Conservation (phyloP, 2,888 invertebrate genomes). For the Cantharis rustica region DNA sequence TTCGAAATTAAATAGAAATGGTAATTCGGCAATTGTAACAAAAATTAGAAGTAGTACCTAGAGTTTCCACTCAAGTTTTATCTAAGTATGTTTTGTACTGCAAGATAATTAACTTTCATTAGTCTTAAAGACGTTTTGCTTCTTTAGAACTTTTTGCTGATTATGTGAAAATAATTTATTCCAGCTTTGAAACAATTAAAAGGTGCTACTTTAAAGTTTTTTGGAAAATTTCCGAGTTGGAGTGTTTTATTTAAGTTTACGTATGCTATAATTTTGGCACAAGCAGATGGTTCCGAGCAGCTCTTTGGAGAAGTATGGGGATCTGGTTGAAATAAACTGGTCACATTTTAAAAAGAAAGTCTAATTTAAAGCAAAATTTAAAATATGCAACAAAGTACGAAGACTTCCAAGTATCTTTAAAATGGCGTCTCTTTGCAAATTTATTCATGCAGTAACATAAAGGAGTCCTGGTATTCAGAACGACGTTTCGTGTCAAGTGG, state of each 20-base stretch:
- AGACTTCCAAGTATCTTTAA: not conserved
- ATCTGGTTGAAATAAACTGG: not conserved
- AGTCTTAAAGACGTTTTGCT: not conserved
- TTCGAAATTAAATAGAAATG: not conserved
- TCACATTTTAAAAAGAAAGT: not conserved
- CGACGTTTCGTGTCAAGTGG: constrained; percentile 17
- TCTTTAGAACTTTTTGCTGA: not conserved
- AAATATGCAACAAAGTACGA: not conserved
- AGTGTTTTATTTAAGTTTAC: not conserved
- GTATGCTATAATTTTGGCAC: not conserved
- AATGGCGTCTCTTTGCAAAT: not conserved
- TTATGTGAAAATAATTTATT: not conserved
- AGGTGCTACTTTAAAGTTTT: not conserved
- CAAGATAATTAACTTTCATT: not conserved
- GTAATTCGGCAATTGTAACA: not conserved
- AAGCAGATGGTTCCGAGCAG: not conserved
- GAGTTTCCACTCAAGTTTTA: not conserved
- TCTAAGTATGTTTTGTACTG: not conserved
- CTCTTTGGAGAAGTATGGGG: not conserved
- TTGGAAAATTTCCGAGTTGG: not conserved
- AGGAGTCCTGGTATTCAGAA: not conserved
- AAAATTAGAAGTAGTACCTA: not conserved
- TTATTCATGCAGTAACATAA: not conserved
- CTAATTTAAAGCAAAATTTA: not conserved
- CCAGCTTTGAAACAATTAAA: not conserved